Percentiles rank a stretch among this genome's conserved stretches.
phyloP scores from a whole-genome alignment of 2,797 vertebrate species.

The Acrocephalus scirpaceus region DNA sequence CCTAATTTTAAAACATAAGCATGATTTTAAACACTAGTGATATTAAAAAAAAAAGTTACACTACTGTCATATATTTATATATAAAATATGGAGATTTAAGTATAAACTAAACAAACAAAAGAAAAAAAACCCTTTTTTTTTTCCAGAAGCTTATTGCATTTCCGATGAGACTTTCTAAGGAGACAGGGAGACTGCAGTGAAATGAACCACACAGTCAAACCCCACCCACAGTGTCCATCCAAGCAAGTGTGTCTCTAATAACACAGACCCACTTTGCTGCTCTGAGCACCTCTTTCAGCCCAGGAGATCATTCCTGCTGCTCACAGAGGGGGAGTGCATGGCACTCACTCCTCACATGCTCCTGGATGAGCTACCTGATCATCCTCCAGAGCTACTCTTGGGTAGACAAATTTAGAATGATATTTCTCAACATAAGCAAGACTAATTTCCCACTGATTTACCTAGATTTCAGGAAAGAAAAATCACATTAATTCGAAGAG shows the following conservation, averaged over 20 bases:
- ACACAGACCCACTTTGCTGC: background rate
- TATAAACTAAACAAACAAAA: background rate
- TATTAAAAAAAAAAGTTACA: background rate
- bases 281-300: background rate
- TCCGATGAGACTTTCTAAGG: background rate
- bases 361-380: background rate
- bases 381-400: background rate
- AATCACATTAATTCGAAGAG: background rate
- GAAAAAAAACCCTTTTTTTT: background rate
- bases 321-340: background rate
- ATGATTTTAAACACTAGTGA: background rate
- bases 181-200: background rate
- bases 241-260: rapidly evolving
- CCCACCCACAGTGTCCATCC: background rate
- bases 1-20: background rate
- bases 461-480: rapidly evolving
- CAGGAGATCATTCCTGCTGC: background rate
- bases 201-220: background rate
- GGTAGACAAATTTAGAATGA: background rate
- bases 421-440: background rate
- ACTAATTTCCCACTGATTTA: background rate
- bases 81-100: background rate
- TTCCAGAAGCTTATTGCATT: background rate
- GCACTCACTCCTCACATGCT: background rate
- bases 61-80: background rate